Base-by-base conservation (phyloP, 2,797 vertebrate species). In the Harpagifer antarcticus region DNA sequence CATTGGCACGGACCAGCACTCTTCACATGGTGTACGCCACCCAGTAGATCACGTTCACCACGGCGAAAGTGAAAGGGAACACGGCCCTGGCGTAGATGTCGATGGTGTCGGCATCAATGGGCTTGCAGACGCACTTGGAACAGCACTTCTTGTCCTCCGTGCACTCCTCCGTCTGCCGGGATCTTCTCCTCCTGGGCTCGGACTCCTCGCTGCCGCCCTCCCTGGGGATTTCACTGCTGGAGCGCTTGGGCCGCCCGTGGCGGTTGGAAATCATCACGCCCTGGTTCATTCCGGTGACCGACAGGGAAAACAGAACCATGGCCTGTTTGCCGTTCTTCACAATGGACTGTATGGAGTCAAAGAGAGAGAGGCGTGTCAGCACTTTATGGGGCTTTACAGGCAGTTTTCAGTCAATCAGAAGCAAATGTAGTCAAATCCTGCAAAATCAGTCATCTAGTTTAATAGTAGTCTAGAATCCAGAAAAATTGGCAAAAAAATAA, bases 1-100 rank as follows among this genome's bases (percentile, higher is more conserved):
- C 72, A 40, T 53, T 62, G 8, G 0, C 54, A 73, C 59, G 50
- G 62, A 65, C 52, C 62, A 12, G 33, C 54, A 45, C 66, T 50
- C 37, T 74, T 97, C 89, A 99, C 96, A 99, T 97, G 64, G 97
- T 96, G 62, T 99, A 99, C 0, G 97, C 98, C 1, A 99, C 96
- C 98, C 98, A 99, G 91, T 99, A 99, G 91, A 99, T 96, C 84
- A 99, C 92, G 1, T 99, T 99, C 88, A 99, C 98, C 0, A 97
- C 97, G 0, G 96, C 98, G 1, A 99, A 99, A 17, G 98, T 97
- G 69, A 97, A 97, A 3, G 98, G 98, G 91, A 99, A 99, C 84
- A 99, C 96, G 0, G 97, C 98, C 17, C 98, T 93, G 83, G 98
- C 96, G 0, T 99, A 99, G 86, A 99, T 97, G 86, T 99, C 98